phyloP scores from a whole-genome alignment of 2,888 invertebrate species.

The Thysanoteuthis rhombus region DNA sequence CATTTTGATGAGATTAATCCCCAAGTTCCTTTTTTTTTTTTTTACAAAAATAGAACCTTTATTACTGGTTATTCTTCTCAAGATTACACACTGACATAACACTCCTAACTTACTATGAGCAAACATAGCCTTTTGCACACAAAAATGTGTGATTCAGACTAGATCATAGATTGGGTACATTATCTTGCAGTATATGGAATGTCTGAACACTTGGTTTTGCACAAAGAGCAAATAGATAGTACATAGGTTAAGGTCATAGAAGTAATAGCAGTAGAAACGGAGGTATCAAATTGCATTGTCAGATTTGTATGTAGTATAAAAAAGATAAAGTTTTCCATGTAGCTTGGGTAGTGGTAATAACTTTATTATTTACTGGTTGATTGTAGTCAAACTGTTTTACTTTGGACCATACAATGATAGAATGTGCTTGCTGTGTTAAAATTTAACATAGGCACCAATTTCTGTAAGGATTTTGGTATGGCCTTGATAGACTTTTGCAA shows the following conservation, averaged over 20 bases:
- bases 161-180: not conserved
- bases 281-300: not conserved
- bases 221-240: not conserved
- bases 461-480: too few relatives aligned
- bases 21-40: not conserved
- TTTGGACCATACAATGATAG: too few relatives aligned
- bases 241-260: not conserved
- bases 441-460: too few relatives aligned
- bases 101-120: not conserved
- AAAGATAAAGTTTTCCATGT: not conserved
- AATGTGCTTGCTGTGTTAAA: too few relatives aligned
- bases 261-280: not conserved
- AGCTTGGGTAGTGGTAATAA: too few relatives aligned
- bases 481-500: too few relatives aligned
- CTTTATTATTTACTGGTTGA: too few relatives aligned
- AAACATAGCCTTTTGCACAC: not conserved
- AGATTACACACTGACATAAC: not conserved
- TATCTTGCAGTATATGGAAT: not conserved
- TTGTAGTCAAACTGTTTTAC: too few relatives aligned
- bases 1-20: not conserved
- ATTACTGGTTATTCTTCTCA: not conserved
- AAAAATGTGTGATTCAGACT: not conserved
- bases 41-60: not conserved
- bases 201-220: not conserved
- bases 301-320: not conserved